Conservation (phyloP, 1,140 invertebrate genomes). For the Phthorimaea operculella region DNA sequence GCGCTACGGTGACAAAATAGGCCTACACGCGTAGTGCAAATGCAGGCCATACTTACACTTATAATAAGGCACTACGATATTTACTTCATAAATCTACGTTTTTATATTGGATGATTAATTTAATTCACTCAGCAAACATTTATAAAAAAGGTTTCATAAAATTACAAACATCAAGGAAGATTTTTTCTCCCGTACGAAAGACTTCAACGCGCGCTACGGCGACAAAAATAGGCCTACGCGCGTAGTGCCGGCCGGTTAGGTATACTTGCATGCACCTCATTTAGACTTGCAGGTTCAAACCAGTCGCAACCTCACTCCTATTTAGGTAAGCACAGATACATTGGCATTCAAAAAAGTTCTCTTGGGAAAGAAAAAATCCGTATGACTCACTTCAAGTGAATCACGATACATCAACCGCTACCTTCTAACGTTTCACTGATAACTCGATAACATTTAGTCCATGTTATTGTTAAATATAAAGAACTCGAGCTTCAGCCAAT, state of each 20-base stretch:
- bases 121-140: too few relatives aligned
- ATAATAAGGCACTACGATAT: too few relatives aligned
- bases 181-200: constrained; percentile 18
- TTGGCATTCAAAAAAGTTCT: neutral
- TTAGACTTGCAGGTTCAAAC: neutral
- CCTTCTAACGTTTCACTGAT: constrained; percentile 37
- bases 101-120: too few relatives aligned
- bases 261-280: neutral
- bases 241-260: neutral
- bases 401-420: constrained; percentile 40
- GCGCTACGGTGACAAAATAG: too few relatives aligned
- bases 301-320: neutral
- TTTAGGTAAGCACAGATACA: neutral
- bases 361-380: constrained; percentile 16
- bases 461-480: constrained; percentile 24
- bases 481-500: constrained; percentile 15
- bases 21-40: too few relatives aligned
- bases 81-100: too few relatives aligned
- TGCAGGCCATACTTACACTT: too few relatives aligned
- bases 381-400: constrained; percentile 40
- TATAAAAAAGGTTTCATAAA: neutral
- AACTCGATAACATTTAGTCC: constrained; percentile 28
- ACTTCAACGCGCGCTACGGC: constrained; percentile 23
- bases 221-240: neutral
- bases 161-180: neutral